Evolutionary conservation across 2,888 invertebrate species (phyloP).

Genomic region (Epirrhoe tristata): DNA sequence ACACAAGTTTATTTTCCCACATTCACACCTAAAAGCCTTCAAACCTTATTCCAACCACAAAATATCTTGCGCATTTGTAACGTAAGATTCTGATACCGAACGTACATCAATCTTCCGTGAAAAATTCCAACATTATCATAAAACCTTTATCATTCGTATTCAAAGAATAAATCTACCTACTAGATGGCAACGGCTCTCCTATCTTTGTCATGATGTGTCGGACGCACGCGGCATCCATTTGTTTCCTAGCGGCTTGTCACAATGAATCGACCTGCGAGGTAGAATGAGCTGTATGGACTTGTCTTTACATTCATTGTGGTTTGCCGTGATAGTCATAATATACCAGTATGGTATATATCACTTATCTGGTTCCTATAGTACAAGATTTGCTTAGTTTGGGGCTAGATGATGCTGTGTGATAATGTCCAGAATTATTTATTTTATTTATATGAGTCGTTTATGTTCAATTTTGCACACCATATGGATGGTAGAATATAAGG

Average conservation of each 20-base stretch:
- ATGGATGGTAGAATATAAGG: no score
- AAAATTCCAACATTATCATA: slow-evolving; percentile 31
- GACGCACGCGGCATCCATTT: slow-evolving; percentile 44
- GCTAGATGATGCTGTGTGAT: no score
- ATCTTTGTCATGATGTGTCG: slow-evolving; percentile 45
- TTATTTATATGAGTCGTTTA: no score
- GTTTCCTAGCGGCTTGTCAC: slow-evolving; percentile 24
- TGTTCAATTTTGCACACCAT: no score
- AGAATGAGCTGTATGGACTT: neutral
- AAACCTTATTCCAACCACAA: neutral
- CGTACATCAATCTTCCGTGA: slow-evolving; percentile 10
- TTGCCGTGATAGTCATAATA: neutral
- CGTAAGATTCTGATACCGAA: neutral
- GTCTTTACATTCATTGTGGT: neutral
- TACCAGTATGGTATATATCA: no score
- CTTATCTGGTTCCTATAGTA: no score
- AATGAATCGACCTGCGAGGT: neutral
- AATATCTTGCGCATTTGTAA: neutral
- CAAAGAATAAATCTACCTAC: slow-evolving; percentile 31
- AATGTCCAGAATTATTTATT: no score
- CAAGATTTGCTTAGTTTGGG: no score
- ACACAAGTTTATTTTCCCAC: no score
- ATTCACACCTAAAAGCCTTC: neutral
- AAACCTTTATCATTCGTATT: slow-evolving; percentile 25
- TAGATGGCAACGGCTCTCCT: slow-evolving; percentile 23